A percentile compares a stretch with the other conserved stretches of the same genome.
Conservation (phyloP, 2,113 vertebrate genomes). For the Acanthisitta chloris region DNA sequence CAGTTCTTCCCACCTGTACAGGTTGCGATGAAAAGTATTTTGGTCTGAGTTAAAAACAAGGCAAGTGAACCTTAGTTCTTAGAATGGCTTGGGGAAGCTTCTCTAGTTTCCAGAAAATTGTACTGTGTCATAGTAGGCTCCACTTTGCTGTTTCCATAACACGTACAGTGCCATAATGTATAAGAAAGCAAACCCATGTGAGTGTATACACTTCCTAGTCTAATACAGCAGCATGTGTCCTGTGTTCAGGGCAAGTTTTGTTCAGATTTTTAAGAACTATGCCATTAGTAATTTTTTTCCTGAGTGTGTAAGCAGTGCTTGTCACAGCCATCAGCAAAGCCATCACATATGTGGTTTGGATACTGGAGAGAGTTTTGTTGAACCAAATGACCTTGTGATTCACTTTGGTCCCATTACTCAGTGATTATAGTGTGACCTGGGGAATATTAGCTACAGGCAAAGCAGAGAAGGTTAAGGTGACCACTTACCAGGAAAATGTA, state of each 20-base stretch:
- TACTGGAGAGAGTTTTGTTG: neutral
- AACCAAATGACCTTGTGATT: neutral
- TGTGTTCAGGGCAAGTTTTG: neutral
- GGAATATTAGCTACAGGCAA: neutral
- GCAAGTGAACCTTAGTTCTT: neutral
- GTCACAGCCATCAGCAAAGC: neutral
- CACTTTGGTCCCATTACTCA: neutral
- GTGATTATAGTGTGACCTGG: neutral
- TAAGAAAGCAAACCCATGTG: neutral
- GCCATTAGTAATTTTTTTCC: neutral
- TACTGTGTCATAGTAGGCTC: neutral
- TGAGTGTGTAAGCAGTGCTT: neutral
- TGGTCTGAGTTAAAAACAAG: neutral
- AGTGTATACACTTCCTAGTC: neutral
- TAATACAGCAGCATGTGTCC: neutral
- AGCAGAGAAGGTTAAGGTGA: conserved; percentile 24
- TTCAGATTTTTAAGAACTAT: neutral
- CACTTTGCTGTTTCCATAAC: neutral
- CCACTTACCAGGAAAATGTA: conserved; percentile 27
- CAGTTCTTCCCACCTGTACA: neutral
- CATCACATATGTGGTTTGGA: neutral
- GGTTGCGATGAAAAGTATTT: neutral
- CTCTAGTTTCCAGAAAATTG: neutral
- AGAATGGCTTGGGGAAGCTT: neutral
- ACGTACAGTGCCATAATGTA: neutral